Evolutionary conservation across 2,113 vertebrate species (phyloP), one percentile per base, ranked within the genome.

Genomic region (Phalacrocorax carbo): DNA sequence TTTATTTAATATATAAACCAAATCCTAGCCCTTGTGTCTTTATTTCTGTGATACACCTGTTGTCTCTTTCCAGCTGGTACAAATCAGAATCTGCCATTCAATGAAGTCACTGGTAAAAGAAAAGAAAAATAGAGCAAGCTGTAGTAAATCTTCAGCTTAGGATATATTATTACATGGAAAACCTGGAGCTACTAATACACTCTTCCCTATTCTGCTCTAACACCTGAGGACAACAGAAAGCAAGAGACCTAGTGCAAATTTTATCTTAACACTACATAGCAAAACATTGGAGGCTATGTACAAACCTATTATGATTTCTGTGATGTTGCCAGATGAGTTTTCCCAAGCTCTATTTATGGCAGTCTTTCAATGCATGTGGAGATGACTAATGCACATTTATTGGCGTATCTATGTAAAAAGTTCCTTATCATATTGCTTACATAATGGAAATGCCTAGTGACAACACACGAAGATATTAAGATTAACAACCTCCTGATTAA

Each of bases 401-500:
- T 89, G 61, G 34, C 5, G 0, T 52, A 54, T 51, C 30, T 80
- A 9, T 69, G 57, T 60, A 76, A 71, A 61, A 89, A 61, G 60
- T 48, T 93, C 48, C 38, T 26, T 64, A 44, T 87, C 21, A 13
- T 71, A 79, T 51, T 91, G 65, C 57, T 82, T 60, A n/a, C n/a
- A 71, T 86, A 76, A 82, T 91, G 55, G 65, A 93, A 97, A 92
- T 64, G 51, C 58, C 54, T 78, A 88, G 44, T 79, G 57, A 85
- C 34, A 93, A 85, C 54, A 78, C 38, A 64, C 44, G 60, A 69
- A 6, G 32, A 55, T 90, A 79, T 82, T 58, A 89, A 92, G 70
- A 92, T 87, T 94, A 96, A 96, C 68, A 94, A 54, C 76, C 46
- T 90, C 51, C 81, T 84, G 57, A 96, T 95, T 96, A 97, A 97